A percentile compares a stretch with the other conserved stretches of the same genome.
phyloP scores from a whole-genome alignment of 2,888 invertebrate genomes.

The Drosophila infuscata region DNA sequence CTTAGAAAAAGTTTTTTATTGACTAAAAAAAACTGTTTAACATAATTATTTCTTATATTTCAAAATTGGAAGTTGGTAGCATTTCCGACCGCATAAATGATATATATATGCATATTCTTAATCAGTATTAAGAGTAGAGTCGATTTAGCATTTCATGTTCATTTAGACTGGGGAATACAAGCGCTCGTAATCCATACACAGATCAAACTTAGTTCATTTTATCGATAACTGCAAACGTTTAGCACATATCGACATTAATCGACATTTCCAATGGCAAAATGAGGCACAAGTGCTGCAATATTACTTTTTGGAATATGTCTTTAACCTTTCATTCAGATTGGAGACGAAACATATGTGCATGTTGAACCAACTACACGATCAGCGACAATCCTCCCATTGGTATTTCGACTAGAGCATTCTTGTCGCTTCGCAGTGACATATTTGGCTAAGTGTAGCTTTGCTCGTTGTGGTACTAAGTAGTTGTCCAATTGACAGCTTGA shows the following conservation, averaged over 20 bases:
- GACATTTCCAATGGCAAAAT: neutral
- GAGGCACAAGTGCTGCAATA: too few species aligned
- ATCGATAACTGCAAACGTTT: too few species aligned
- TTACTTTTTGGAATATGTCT: neutral
- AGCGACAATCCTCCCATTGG: neutral
- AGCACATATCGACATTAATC: neutral
- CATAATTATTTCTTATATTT: neutral
- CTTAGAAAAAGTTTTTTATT: neutral
- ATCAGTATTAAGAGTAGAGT: neutral
- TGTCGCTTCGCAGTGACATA: neutral
- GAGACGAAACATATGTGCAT: neutral
- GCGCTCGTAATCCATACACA: too few species aligned
- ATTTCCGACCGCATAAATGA: neutral
- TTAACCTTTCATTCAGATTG: neutral
- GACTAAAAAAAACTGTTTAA: neutral
- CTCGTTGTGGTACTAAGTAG: neutral
- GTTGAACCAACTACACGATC: neutral
- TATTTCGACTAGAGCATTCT: neutral
- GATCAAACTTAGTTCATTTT: too few species aligned
- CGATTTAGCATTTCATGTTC: neutral
- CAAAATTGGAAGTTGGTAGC: neutral
- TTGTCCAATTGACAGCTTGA: conserved; percentile 58
- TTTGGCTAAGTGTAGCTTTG: conserved; percentile 7
- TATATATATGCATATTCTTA: neutral
- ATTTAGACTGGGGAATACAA: neutral